Evolutionary conservation across 2,797 vertebrate genomes (phyloP), one percentile per base, ranked within the genome.

Genomic region (Phoebastria nigripes): DNA sequence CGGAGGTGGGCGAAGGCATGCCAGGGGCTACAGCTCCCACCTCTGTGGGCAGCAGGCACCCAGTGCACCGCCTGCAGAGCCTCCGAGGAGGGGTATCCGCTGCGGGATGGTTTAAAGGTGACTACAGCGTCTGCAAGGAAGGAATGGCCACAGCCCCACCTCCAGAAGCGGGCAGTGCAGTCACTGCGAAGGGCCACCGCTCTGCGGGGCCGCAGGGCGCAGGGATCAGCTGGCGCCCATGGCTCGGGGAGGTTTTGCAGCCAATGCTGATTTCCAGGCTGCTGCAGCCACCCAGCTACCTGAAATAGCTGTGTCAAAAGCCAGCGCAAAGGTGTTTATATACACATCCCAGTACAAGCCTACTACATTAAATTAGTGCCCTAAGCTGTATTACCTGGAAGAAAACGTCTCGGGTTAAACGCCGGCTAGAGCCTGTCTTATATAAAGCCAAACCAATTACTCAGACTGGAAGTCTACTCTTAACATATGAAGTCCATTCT

Each of bases 81-180:
- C 59, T 49, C 19, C 3, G 0, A 2, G 33, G 8, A 80, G 44
- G 1, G 5, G 12, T 5, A 21, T 4, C 35, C 25, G 9, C 21
- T 2, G 3, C 11, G 28, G 12, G 10, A 19, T 0, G 3, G 24
- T 26, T 54, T 11, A 19, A 12, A 8, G 35, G 71, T 0, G 1
- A 11, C 44, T 8, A 20, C 15, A 11, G 83, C 28, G 8, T 1
- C 73, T 19, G 44, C 12, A 9, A 31, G 41, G 65, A 44, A 69
- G 79, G 8, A 5, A 35, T 2, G 28, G 35, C 35, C 35, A 7
- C 3, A 28, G 59, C 12, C 59, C 33, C 37, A 19, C 3, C 13
- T n/a, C 22, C 54, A n/a, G 26, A 25, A 59, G 52, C 4, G 2
- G 66, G 29, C 17, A 9, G 49, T 3, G 28, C 12, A 2, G 9